Evolutionary conservation across 2,888 invertebrate species (phyloP), one percentile per base, ranked within the genome.

Genomic region (Agapostemon virescens): DNA sequence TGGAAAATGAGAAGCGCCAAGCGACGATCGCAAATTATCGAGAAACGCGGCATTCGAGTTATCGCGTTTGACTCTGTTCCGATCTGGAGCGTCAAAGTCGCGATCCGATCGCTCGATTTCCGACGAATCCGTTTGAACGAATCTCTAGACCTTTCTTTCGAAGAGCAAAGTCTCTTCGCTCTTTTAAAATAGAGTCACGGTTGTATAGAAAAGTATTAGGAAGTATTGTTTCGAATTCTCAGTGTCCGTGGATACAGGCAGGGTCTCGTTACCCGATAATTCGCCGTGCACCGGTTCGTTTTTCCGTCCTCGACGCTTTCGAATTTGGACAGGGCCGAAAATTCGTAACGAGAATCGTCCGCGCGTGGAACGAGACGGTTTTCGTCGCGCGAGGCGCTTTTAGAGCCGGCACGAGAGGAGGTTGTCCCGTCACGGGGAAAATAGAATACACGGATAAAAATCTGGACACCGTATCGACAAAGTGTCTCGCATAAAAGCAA

Each of bases 401-500:
- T 55, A 55, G 15, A 55, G 26, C 26, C 23, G 23, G 26, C 26
- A 15, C 13, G 55, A 15, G 6, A 52, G 7, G 30, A 58, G 58
- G 26, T 33, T n/a, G 9, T 13, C 20, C 20, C 11, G 49, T n/a
- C 49, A 5, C 17, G 26, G 38, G 17, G 1, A 61, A 36, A 71
- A 30, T 20, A 38, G 64, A 23, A 63, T 63, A 3, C 26, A 66
- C 13, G 68, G 72, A 68, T 20, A 11, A 64, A 42, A 77, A 74
- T 45, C 30, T 63, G 17, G 36, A 36, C 63, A 63, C 36, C 63
- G 58, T 58, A 58, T 58, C 58, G 58, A 30, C 58, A 30, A 58
- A 30, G 58, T 58, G 58, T 33, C 45, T 45, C 15, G 64, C 30
- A 52, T 61, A 74, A 72, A 63, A 77, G 66, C 73, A 69, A 84